Evolutionary conservation across 1,140 invertebrate genomes (phyloP).

Genomic region (Belonocnema kinseyi): DNA sequence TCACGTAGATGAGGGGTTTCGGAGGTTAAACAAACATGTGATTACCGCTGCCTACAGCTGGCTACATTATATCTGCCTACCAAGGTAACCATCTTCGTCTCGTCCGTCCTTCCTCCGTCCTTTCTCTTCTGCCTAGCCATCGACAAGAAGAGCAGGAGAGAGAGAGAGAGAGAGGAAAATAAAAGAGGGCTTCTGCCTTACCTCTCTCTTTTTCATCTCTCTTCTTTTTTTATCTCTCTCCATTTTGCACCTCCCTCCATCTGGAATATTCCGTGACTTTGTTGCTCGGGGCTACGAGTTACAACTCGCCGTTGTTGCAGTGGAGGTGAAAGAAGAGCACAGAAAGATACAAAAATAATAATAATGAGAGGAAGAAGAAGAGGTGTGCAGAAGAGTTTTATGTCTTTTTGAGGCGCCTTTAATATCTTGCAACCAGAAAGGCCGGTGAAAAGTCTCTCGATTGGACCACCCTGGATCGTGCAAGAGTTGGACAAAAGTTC

Average conservation of each 20-base stretch:
- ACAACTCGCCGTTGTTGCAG: constrained; percentile 51
- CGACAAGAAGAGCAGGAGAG: not conserved
- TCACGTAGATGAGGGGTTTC: constrained; percentile 73
- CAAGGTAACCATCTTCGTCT: constrained; percentile 61
- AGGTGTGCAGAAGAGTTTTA: constrained; percentile 58
- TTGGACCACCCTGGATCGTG: constrained; percentile 50
- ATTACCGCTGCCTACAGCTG: constrained; percentile 76
- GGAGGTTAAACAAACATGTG: constrained; percentile 77
- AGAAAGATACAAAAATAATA: constrained; percentile 59
- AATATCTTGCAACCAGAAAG: constrained; percentile 46
- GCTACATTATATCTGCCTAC: constrained; percentile 73
- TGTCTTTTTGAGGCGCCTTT: constrained; percentile 60
- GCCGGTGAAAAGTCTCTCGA: constrained; percentile 45
- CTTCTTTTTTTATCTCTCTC: constrained; percentile 35
- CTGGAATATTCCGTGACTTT: constrained; percentile 31
- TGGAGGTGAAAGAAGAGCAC: constrained; percentile 45
- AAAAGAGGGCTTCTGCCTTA: not conserved
- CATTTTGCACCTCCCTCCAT: constrained; percentile 31
- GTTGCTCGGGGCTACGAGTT: constrained; percentile 49
- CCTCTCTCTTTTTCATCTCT: constrained; percentile 36
- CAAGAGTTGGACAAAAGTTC: not conserved
- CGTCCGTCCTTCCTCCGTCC: constrained; percentile 26
- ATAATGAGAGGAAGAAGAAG: constrained; percentile 46
- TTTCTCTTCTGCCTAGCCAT: not conserved
- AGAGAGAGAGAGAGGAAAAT: not conserved